Evolutionary conservation across 1,140 invertebrate genomes (phyloP), one percentile per base, ranked within the genome.

Genomic region (Diuraphis noxia): DNA sequence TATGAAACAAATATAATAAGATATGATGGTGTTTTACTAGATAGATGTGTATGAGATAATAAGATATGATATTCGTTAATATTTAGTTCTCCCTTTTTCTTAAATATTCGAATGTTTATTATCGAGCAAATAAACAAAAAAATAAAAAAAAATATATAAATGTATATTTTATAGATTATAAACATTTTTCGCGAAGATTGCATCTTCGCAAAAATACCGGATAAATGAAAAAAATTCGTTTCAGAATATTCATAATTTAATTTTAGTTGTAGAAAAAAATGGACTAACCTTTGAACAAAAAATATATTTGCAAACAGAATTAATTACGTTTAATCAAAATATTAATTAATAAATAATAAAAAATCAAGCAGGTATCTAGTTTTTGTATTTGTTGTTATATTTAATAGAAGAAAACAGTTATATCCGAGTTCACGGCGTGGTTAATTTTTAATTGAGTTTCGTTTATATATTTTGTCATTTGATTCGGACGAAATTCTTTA

Each of bases 281-380:
- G 10, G 21, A 46, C 30, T 36, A 86, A 36, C 34, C 19, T 86
- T 36, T 72, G 30, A 72, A 84, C 23, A 30, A n/a, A 41, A 82
- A 84, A 84, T 84, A 0, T 19, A 84, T 84, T 84, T 84, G 41
- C 82, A 36, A 52, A 86, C n/a, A 25, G 9, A 52, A 52, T 38
- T n/a, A 85, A 85, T 43, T 25, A 17, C 34, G 46, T 25, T 52
- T 41, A 46, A 46, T 49, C 30, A 34, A 52, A 36, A 86, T 52
- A 86, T n/a, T 36, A 86, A 86, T 86, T 34, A 52, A 86, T 40
- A n/a, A 85, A 49, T 21, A 85, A 85, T 13, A 81, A 81, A 82
- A 82, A 72, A 8, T 63, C 36, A 81, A 82, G 10, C 13, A 82
- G 10, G 19, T 82, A 38, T 82, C 25, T 82, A 38, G 9, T 41